Evolutionary conservation across 2,888 invertebrate genomes (phyloP), one percentile per base, ranked within the genome.

Genomic region (Athalia rosae): DNA sequence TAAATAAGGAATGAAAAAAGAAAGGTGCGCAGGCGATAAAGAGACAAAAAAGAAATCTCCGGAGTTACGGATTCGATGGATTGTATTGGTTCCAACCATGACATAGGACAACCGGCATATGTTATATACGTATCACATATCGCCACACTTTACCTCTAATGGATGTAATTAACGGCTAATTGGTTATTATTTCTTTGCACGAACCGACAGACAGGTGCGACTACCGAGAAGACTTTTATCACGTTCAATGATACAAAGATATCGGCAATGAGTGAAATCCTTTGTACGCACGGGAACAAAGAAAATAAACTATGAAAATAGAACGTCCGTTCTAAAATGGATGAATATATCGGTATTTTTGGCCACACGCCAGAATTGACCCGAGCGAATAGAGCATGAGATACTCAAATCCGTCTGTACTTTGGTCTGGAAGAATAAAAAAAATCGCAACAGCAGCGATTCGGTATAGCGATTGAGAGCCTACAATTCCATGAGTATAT

Each of bases 121-220:
- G n/a, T n/a, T n/a, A n/a, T 83, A 84, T 80, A 82, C 79, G 82
- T 28, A 28, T 28, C 28, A 28, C 28, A 28, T 28, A 84, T 83
- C n/a, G 82, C 79, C 81, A 77, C 80, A 78, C 78, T 79, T 77
- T 79, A 66, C 82, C 83, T 79, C 81, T 79, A 83, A 85, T 85
- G 83, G 83, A 81, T 82, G 84, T 84, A 82, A 84, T 83, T 82
- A 84, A 83, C 82, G 83, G 83, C 81, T 81, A 83, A 84, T 81
- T 82, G 80, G 82, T 83, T 83, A 83, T 82, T 83, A 83, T 80
- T 78, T 76, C 80, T 78, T 79, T 77, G 66, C 78, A 78, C 71
- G 28, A 67, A 48, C 59, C 67, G 67, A 66, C 11, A 78, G 79
- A n/a, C 82, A 80, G 80, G 80, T 82, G 80, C 47, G 78, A 79